Base-by-base conservation (phyloP, 2,888 invertebrate genomes). In the Sericinus montela region DNA sequence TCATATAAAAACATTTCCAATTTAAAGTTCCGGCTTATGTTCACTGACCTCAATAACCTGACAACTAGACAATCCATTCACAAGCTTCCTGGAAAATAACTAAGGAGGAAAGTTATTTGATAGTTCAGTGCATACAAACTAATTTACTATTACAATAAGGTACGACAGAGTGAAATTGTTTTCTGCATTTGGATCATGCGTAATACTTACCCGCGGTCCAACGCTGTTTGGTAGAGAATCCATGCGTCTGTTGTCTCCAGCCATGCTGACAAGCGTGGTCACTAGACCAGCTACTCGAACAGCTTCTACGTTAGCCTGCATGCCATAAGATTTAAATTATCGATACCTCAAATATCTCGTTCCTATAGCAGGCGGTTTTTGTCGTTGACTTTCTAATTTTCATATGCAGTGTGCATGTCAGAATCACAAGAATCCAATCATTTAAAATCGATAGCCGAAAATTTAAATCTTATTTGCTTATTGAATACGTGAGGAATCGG, bases 241-340 rank as follows among this genome's bases (percentile, higher is more conserved):
- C 89, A 89, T 85, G 65, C 90, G 79, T 66, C 81, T 70, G 80
- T 78, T 77, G 90, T 91, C 92, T 40, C 94, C 94, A 53, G 94
- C 94, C 71, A 95, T 94, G 87, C 94, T 94, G 77, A 95, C 94
- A 79, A 95, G 91, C 63, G 95, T 94, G 63, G 95, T 95, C 71
- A 95, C 94, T 71, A 95, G 90, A 59, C 94, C 94, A 55, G 95
- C 94, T 69, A 95, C 94, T 66, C 94, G 90, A 53, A 95, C 94
- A 69, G 95, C 95, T 80, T 95, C 94, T 78, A 94, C 93, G 87
- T 94, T 94, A 66, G 94, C 94, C 87, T 90, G 87, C 84, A 88
- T 85, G 86, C 87, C 71, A 80, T 84, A 86, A 87, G 81, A 86
- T 83, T 83, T 82, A 83, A 84, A 86, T 86, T 75, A 83, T 80